Percentiles rank a stretch among this genome's conserved stretches.
Evolutionary conservation across 2,113 vertebrate species (phyloP).

Genomic region (Scophthalmus maximus): DNA sequence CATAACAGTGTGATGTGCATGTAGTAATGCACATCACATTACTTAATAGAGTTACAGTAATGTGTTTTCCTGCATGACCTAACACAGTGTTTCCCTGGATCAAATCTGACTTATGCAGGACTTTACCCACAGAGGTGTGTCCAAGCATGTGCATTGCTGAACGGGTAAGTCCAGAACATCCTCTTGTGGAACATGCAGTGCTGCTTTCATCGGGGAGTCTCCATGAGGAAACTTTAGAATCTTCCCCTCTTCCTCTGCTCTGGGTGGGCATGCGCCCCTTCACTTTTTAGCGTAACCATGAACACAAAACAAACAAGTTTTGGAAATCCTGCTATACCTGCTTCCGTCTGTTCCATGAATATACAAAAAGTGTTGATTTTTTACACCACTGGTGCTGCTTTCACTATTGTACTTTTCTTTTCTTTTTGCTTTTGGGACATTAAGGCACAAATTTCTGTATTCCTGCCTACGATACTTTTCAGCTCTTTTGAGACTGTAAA

Average conservation of each 20-base stretch:
- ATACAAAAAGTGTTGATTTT: not conserved
- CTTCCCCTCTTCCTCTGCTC: conserved; percentile 6
- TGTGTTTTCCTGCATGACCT: not conserved
- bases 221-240: conserved; percentile 54
- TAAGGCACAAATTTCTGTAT: no score
- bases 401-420: no score
- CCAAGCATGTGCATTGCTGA: not conserved
- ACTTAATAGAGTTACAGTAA: not conserved
- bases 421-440: no score
- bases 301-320: not conserved
- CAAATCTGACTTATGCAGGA: conserved; percentile 3
- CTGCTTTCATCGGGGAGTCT: conserved; percentile 56
- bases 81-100: conserved; percentile 21
- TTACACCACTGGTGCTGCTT: no score
- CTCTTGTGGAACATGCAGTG: conserved; percentile 8
- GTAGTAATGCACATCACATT: no score
- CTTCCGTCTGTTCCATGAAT: not conserved
- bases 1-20: not conserved
- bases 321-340: conserved; percentile 10
- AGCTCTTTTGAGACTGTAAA: no score
- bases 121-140: conserved; percentile 13
- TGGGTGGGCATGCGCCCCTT: not conserved
- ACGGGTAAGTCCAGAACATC: conserved; percentile 53
- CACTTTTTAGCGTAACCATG: not conserved
- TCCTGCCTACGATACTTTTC: no score